These are phyloP conservation scores for Labeo calbasu DNA, from an alignment of 2,797 vertebrate species.

Conservation along the genomic window DNA sequence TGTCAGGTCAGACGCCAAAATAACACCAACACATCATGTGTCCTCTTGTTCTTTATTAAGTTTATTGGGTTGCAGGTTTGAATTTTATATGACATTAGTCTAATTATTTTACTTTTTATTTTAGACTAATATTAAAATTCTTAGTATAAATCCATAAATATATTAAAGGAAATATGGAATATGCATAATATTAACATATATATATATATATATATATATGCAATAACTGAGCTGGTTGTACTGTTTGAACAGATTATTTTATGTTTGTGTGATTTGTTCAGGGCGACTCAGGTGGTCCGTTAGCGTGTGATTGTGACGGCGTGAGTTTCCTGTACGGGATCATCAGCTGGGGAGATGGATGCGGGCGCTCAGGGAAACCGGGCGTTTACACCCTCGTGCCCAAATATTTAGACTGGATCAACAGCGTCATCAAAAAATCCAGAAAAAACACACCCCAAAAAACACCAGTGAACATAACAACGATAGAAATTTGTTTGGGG, in stretches of 20 bases:
- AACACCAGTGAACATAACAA: background rate
- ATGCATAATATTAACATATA: too few relatives aligned
- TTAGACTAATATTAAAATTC: too few relatives aligned
- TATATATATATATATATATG: too few relatives aligned
- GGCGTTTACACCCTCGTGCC: conserved; percentile 92
- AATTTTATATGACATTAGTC: background rate
- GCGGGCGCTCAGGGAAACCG: conserved; percentile 82
- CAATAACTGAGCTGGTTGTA: background rate
- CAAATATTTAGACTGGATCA: conserved; percentile 90
- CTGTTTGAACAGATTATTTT: background rate
- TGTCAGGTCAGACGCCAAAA: conserved; percentile 85
- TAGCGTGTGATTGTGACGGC: conserved; percentile 82
- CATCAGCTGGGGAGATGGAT: conserved; percentile 96
- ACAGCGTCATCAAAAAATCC: conserved; percentile 72
- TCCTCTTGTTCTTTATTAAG: background rate
- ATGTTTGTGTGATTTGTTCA: conserved; percentile 62
- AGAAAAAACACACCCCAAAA: background rate
- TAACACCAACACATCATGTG: background rate
- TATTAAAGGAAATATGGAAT: too few relatives aligned
- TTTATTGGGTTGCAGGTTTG: background rate
- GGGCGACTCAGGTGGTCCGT: conserved; percentile 96
- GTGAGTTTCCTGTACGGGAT: conserved; percentile 90
- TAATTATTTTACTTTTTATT: too few relatives aligned
- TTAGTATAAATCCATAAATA: too few relatives aligned
- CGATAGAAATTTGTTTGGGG: background rate